Base-by-base conservation (phyloP, 2,888 invertebrate species). In the Balanococcus diminutus region DNA sequence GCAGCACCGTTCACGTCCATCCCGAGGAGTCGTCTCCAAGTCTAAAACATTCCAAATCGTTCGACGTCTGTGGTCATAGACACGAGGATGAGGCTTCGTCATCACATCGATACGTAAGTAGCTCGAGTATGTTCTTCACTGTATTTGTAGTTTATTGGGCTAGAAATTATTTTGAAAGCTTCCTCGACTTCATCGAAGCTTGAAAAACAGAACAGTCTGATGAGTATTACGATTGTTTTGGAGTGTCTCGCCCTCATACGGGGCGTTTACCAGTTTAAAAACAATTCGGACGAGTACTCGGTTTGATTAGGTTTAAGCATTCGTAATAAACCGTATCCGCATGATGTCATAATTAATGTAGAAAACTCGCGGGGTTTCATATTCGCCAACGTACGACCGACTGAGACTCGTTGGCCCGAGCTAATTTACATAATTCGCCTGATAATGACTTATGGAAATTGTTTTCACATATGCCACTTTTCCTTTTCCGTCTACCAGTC, bases 11-110 rank as follows among this genome's bases (percentile, higher is more conserved):
- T 3, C 46, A 84, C 46, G 46, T 25, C 1, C 79, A 28, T 46
- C 28, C 51, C 25, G 42, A 28, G 16, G 46, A 75, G 61, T 28
- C 51, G 32, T 16, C 25, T 39, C 9, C 22, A 8, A 67, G n/a
- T 31, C 6, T 84, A 9, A 14, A 16, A 84, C 84, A 84, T 84
- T 84, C 84, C 84, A 84, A 84, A 72, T 84, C 84, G 39, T 19
- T 75, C 25, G 84, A 84, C 28, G 42, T 28, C 8, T 84, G 67
- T 25, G 39, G 25, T 46, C 84, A 72, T 46, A 28, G 75, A 22
- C 42, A 75, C 75, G 84, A 84, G 9, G 19, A 36, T 28, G 84
- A 84, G 1, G 16, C 11, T 42, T 46, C 25, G 46, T 31, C 42
- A 28, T 3, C 14, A 5, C 84, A 31, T 84, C 84, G 84, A 39